Evolutionary conservation across 2,113 vertebrate species (phyloP), one percentile per base, ranked within the genome.

Genomic region (Tretioscincus oriximinensis): DNA sequence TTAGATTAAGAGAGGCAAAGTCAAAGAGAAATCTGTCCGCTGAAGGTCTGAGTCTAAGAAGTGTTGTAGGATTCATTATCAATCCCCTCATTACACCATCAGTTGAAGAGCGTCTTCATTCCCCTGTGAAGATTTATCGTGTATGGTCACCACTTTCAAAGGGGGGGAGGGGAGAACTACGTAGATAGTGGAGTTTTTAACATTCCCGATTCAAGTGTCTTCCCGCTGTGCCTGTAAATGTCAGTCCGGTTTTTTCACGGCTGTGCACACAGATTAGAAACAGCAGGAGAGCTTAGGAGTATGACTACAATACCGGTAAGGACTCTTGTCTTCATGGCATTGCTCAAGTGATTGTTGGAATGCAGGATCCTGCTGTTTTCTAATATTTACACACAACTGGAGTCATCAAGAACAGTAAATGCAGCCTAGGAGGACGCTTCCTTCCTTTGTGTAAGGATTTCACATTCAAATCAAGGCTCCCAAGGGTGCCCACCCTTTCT

Each of bases 371-470:
- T 86, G 97, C 97, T 98, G 97, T 96, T 97, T 99, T 97, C 97
- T 97, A 98, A 98, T 98, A 98, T 98, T 98, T 98, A 98, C 97
- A 98, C 97, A 98, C 97, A 98, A 97, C 97, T 96, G 96, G 94
- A 97, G 95, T 95, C 95, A 95, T 96, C 93, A 92, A 92, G 94
- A 94, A 94, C 94, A 93, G 94, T 94, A 95, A 96, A 93, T 92
- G 95, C 93, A 90, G 93, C 92, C 93, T 90, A 93, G 61, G 93
- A 93, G 93, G 93, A 92, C 82, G 94, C 85, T 82, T 60, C 90
- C 92, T 91, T 92, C 93, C 88, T 95, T 95, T 94, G 93, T 95
- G 91, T 91, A 86, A 60, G 84, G 91, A 87, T 88, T 92, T 89
- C 89, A 86, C 94, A 93, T 94, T 94, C 90, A 93, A 93, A 94